Base-by-base conservation (phyloP, 2,888 invertebrate genomes). In the Agriopis leucophaearia region DNA sequence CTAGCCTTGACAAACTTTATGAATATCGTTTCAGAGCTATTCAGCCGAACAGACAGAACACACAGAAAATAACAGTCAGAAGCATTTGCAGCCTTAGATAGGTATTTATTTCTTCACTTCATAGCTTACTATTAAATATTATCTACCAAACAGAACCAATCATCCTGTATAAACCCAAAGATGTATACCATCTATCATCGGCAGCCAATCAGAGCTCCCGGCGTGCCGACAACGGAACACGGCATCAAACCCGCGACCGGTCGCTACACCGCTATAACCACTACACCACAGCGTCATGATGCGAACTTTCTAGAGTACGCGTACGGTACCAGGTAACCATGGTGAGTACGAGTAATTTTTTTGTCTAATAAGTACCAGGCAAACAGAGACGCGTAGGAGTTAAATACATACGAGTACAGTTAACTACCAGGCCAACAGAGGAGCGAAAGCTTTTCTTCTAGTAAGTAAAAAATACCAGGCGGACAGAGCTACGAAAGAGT, bases 211-310 rank as follows among this genome's bases (percentile, higher is more conserved):
- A 16, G 35, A 40, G 63, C 67, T 59, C 67, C 67, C 63, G 64
- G 54, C 54, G 61, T 57, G 69, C 65, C 57, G 69, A 67, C 66
- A 60, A 62, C 47, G 59, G 44, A 36, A 52, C 66, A 61, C 50
- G 58, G 69, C 36, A 57, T 63, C 56, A 66, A 66, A 70, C 70
- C 70, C 59, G 66, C 66, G 54, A 61, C 66, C 58, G 47, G 35
- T 16, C 15, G 18, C 12, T 45, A 57, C 59, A 50, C 16, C 55
- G 50, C 55, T 8, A 45, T 40, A 42, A 15, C 56, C 45, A 35
- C 42, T 9, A 42, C 59, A 50, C 62, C 60, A 48, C 54, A 36
- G 15, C 70, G 62, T 63, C 69, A 63, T 65, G 66, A 66, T 66
- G 69, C 18, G 66, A 55, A 38, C 52, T 50, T 15, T 47, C 58